phyloP scores from a whole-genome alignment of 2,888 invertebrate genomes.

The Didymodactylos carnosus region DNA sequence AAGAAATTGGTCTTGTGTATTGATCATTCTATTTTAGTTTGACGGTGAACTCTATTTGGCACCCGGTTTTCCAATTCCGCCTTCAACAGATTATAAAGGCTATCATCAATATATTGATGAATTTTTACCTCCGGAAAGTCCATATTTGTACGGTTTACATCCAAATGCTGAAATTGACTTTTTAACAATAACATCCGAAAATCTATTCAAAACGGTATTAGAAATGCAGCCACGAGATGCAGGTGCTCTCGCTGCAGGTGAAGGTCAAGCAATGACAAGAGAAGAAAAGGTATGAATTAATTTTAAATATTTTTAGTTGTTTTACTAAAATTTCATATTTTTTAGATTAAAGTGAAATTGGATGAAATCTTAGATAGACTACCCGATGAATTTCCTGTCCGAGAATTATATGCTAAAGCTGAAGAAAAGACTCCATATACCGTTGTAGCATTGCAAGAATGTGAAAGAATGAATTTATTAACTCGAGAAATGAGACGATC shows the following conservation, averaged over 20 bases:
- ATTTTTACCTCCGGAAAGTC: conserved; percentile 71
- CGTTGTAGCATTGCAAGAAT: conserved; percentile 63
- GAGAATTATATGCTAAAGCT: conserved; percentile 76
- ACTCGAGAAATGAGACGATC: conserved; percentile 74
- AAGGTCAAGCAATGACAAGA: conserved; percentile 49
- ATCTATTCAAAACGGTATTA: conserved; percentile 73
- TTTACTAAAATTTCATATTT: no score
- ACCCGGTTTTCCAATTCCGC: conserved; percentile 74
- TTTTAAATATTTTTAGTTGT: no score
- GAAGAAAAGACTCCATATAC: conserved; percentile 89
- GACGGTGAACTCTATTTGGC: conserved; percentile 77
- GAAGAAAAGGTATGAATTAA: no score
- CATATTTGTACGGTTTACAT: conserved; percentile 76
- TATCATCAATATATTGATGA: conserved; percentile 84
- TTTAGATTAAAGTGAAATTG: conserved; percentile 70
- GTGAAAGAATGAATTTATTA: conserved; percentile 79
- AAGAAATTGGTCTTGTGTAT: neutral
- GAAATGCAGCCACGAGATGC: conserved; percentile 89
- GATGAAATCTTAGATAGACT: conserved; percentile 85
- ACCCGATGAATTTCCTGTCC: conserved; percentile 85
- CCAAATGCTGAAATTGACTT: conserved; percentile 93
- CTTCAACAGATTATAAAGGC: conserved; percentile 71
- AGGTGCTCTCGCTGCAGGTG: conserved; percentile 57
- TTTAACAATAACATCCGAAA: conserved; percentile 73
- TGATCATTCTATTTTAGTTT: conserved; percentile 45